Base-by-base conservation (phyloP, 2,113 vertebrate species). In the Petrocephalus microphthalmus region DNA sequence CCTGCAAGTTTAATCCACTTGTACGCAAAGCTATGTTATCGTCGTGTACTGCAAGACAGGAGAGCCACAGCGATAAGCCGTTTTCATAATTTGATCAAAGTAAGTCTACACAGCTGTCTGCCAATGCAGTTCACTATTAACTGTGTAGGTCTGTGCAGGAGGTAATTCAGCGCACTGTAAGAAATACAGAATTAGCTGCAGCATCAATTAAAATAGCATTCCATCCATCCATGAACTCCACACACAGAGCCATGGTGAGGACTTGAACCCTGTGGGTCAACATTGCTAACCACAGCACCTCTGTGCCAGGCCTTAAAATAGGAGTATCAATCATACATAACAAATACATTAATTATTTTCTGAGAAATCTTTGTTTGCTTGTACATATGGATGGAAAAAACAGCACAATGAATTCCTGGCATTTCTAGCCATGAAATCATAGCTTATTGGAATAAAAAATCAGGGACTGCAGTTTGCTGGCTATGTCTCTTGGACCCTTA, bases 401-500 rank as follows among this genome's bases (percentile, higher is more conserved):
- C 33, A 83, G 37, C 1, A 47, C 42, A 83, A 49, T 83, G 3
- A 51, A 83, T 49, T 49, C 42, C 3, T 3, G 42, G 42, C 13
- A 6, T 45, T 54, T 8, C 45, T 85, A 52, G 51, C 82, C 83
- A 86, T 60, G 15, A 64, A 86, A 37, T 86, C 8, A 8, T 29
- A 19, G 85, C 20, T 86, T 53, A 56, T 60, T 25, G 13, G 20
- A 13, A 25, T 45, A 86, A 85, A 17, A 37, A 47, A 49, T 52
- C n/a, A 13, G 11, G 47, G 5, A 25, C 78, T 81, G 74, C 87
- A 83, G 87, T 47, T 78, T 64, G 87, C 83, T 87, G 29, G 56
- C 54, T 71, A 54, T 74, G 86, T 88, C 85, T 17, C 81, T 89
- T 81, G 52, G 25, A 78, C 87, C 74, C 45, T 87, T 64, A 84